Evolutionary conservation across 2,797 vertebrate genomes (phyloP).

Genomic region (Danio aesculapii): DNA sequence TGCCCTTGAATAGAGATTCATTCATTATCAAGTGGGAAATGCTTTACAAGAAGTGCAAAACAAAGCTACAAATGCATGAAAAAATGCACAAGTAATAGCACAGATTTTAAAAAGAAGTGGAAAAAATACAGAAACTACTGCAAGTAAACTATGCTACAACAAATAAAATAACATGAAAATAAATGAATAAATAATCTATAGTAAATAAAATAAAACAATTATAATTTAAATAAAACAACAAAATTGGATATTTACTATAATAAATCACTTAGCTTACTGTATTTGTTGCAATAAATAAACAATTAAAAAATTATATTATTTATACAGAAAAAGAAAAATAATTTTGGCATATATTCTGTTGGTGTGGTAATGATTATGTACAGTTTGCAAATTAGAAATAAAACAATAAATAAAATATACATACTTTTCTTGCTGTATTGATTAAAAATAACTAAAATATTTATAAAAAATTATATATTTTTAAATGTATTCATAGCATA

Average conservation of each 20-base stretch:
- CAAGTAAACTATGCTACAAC: not conserved
- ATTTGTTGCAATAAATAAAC: too few relatives aligned
- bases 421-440: too few relatives aligned
- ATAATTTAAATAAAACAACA: too few relatives aligned
- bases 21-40: not conserved
- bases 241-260: too few relatives aligned
- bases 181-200: not conserved
- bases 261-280: too few relatives aligned
- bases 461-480: too few relatives aligned
- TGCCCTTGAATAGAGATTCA: not conserved
- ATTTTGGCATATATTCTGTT: not conserved
- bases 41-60: not conserved
- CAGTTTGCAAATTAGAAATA: not conserved
- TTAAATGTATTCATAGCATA: too few relatives aligned
- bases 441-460: not conserved
- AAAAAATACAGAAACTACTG: not conserved
- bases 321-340: too few relatives aligned
- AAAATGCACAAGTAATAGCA: not conserved
- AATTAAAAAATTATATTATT: too few relatives aligned
- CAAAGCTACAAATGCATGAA: not conserved
- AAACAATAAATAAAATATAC: too few relatives aligned
- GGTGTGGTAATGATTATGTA: not conserved
- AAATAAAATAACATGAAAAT: not conserved
- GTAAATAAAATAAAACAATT: not conserved
- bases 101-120: not conserved